phyloP scores from a whole-genome alignment of 2,113 vertebrate genomes.

The Poeciliopsis occidentalis region DNA sequence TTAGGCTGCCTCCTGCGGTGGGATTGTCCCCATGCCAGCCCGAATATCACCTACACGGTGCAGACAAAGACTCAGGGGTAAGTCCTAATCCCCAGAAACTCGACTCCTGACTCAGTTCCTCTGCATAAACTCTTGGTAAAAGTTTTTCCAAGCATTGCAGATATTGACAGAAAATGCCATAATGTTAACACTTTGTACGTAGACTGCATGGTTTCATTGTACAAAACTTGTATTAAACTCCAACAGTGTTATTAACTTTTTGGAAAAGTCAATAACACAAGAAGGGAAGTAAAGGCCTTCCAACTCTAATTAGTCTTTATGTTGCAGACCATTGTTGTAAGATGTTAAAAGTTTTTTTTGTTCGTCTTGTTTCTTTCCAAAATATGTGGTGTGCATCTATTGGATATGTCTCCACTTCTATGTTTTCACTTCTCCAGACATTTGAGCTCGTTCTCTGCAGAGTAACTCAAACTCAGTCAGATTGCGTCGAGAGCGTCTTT shows the following conservation, averaged over 20 bases:
- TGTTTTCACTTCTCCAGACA: not conserved
- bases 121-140: not conserved
- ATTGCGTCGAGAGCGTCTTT: too few relatives aligned
- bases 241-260: not conserved
- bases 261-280: too few relatives aligned
- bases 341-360: too few relatives aligned
- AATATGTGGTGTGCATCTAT: too few relatives aligned
- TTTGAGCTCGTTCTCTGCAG: not conserved
- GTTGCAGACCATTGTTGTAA: too few relatives aligned
- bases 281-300: not conserved
- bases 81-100: slow-evolving; percentile 26
- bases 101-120: not conserved
- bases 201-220: not conserved
- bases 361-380: too few relatives aligned
- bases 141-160: not conserved
- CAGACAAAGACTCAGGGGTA: slow-evolving; percentile 72
- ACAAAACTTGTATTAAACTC: not conserved
- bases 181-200: too few relatives aligned
- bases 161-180: not conserved
- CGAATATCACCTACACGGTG: slow-evolving; percentile 73
- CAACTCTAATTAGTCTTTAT: too few relatives aligned
- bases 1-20: slow-evolving; percentile 76
- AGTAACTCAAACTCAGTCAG: not conserved
- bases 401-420: too few relatives aligned
- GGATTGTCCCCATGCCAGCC: slow-evolving; percentile 66